Evolutionary conservation across 35 echinoderm and acorn worm genomes (phyloP).

Genomic region (Strongylocentrotus purpuratus): DNA sequence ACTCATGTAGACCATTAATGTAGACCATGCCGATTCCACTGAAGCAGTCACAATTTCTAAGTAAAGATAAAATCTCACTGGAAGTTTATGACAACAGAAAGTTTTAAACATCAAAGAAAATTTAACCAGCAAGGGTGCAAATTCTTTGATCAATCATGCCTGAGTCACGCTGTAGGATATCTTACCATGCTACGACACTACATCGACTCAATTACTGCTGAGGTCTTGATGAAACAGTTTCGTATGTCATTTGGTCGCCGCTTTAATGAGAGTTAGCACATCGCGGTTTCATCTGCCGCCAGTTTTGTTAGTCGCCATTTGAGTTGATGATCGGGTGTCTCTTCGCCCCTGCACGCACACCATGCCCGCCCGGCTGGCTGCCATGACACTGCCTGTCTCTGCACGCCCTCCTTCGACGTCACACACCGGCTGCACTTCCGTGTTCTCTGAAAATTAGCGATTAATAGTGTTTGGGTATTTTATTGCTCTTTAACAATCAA

Average conservation of each 20-base stretch:
- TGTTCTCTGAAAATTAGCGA: background rate
- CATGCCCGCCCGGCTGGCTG: background rate
- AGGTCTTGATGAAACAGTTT: slow-evolving; percentile 29
- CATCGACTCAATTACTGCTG: background rate
- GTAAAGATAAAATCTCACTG: too few relatives aligned
- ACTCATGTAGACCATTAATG: too few relatives aligned
- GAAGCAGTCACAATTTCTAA: too few relatives aligned
- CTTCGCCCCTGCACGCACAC: background rate
- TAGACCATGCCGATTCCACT: too few relatives aligned
- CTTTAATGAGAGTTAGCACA: slow-evolving; percentile 34
- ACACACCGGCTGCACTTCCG: background rate
- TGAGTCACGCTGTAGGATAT: background rate
- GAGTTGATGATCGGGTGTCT: background rate
- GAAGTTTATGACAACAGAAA: too few relatives aligned
- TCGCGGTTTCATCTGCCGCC: slow-evolving; percentile 36
- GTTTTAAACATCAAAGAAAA: background rate
- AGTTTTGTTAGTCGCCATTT: slow-evolving; percentile 23
- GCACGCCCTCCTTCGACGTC: background rate
- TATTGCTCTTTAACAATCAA: background rate
- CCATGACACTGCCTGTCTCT: background rate
- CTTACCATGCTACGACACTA: background rate
- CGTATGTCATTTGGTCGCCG: slow-evolving; percentile 22
- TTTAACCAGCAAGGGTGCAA: background rate
- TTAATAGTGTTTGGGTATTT: background rate
- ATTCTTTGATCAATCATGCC: background rate